Conservation (phyloP, 2,888 invertebrate species). For the Punctoribates punctum region DNA sequence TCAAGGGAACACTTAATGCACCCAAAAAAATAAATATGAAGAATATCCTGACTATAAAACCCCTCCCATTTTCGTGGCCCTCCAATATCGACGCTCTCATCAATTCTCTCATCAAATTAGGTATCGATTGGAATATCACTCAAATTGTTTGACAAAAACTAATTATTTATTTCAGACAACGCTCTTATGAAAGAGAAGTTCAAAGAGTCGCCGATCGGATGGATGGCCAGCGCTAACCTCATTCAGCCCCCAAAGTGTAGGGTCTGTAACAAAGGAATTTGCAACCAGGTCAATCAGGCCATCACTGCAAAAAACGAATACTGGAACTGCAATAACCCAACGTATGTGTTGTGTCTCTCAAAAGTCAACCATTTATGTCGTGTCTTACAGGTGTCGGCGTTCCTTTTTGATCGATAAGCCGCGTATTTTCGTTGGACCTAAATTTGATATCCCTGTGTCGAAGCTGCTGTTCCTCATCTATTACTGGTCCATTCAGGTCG, state of each 20-base stretch:
- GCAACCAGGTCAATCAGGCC: constrained; percentile 2
- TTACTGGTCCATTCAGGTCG: constrained; percentile 29
- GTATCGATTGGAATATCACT: neutral
- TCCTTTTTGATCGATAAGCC: neutral
- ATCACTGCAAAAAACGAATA: neutral
- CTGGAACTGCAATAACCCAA: constrained; percentile 8
- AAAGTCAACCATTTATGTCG: neutral
- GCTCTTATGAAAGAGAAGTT: constrained; percentile 33
- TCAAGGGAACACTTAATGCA: neutral
- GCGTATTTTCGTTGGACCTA: neutral
- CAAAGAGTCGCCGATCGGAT: constrained; percentile 21
- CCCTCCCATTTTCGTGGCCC: constrained; percentile 11
- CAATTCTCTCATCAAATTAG: constrained; percentile 7
- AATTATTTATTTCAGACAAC: constrained; percentile 16
- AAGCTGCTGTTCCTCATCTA: constrained; percentile 19
- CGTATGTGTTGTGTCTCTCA: neutral
- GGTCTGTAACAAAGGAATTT: neutral
- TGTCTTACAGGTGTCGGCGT: neutral
- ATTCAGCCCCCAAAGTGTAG: neutral
- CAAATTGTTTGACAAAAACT: neutral
- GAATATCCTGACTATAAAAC: constrained; percentile 19
- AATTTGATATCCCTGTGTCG: constrained; percentile 2
- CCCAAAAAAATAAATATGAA: constrained; percentile 7
- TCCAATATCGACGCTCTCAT: constrained; percentile 26
- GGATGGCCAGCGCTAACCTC: constrained; percentile 5